These are phyloP conservation scores for Corythornis vintsioides DNA, from an alignment of 2,113 vertebrate genomes.

Conservation along the genomic window DNA sequence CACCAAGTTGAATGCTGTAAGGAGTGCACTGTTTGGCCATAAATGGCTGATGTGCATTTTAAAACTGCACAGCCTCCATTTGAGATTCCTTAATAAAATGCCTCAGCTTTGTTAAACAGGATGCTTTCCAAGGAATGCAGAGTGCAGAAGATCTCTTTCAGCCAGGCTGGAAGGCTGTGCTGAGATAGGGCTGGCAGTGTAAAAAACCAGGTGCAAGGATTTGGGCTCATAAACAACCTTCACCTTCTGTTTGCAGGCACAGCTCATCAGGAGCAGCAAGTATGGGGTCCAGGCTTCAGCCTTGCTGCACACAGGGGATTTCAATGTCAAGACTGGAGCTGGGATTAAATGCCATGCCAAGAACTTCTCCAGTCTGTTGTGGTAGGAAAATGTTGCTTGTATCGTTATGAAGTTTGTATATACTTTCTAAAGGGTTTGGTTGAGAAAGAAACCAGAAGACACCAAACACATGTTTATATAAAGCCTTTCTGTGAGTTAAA, in stretches of 20 bases:
- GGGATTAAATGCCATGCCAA: neutral
- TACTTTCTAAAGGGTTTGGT: conserved; percentile 10
- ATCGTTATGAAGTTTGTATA: neutral
- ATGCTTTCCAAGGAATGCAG: conserved; percentile 24
- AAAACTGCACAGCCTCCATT: neutral
- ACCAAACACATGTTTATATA: neutral
- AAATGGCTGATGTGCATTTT: neutral
- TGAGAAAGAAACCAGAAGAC: conserved; percentile 36
- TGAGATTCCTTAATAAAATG: neutral
- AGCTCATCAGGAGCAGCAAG: neutral
- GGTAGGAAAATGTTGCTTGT: neutral
- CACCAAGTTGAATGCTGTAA: fast-evolving
- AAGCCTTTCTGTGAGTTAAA: neutral
- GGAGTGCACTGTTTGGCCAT: neutral
- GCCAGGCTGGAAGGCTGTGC: neutral
- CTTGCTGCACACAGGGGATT: fast-evolving
- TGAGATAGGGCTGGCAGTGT: neutral
- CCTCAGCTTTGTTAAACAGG: neutral
- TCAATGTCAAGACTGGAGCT: neutral
- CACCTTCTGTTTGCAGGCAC: neutral
- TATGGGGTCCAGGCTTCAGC: neutral
- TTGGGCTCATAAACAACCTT: neutral
- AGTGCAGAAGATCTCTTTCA: neutral
- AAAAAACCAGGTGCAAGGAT: conserved; percentile 10
- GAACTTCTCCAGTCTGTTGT: neutral